Evolutionary conservation across 2,113 vertebrate species (phyloP), one percentile per base, ranked within the genome.

Genomic region (Tychaedon coryphoeus): DNA sequence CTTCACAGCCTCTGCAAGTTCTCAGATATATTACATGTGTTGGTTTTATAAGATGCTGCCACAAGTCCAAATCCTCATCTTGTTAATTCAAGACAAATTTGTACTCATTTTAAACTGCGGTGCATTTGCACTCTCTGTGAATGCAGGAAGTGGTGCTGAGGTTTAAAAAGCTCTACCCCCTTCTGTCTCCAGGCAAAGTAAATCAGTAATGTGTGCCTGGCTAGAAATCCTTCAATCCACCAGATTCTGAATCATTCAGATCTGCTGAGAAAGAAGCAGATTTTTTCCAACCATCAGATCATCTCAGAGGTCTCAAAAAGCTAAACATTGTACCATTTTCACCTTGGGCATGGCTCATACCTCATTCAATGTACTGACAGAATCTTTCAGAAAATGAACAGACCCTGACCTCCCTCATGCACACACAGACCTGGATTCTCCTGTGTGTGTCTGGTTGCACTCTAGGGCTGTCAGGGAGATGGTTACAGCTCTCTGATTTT

Each of bases 401-500:
- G 71, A 19, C 53, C 19, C 47, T 10, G 19, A 48, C 20, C 8
- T 48, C 25, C 70, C 29, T 71, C 12, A 1, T 15, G 53, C 67
- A 38, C 47, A 65, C 34, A 14, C 40, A 88, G 58, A 42, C 66
- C 70, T 58, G 74, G 26, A 34, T 72, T 73, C 53, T 56, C 36
- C 82, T 3, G 3, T 79, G 38, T 82, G 38, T 36, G 47, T 7
- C 40, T 40, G 34, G 22, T 54, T 86, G 58, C 45, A 12, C 28
- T 5, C 40, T 47, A 70, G 53, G 43, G 26, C 81, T 95, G 84
- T 94, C 93, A 94, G 60, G 74, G 89, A 91, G 70, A 85, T 91
- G 84, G 77, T 88, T 85, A 31, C n/a, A 88, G 33, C 50, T 82
- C 84, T 92, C 67, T 95, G 91, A 88, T 96, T 94, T 92, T 62